phyloP scores from a whole-genome alignment of 2,113 vertebrate genomes.

The Triplophysa dalaica region DNA sequence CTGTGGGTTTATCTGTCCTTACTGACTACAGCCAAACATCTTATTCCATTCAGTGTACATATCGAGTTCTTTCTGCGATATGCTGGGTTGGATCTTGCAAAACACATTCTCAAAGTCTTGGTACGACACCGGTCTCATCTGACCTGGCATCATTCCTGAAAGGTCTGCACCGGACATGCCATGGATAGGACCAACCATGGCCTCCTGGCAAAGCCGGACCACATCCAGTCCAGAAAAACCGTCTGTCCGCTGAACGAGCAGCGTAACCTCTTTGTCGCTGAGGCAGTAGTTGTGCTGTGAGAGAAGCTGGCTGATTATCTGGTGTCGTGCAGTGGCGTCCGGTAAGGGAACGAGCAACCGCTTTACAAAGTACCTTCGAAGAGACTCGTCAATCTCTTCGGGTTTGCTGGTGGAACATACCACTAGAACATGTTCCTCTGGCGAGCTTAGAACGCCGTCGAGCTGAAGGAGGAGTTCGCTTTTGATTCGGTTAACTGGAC shows the following conservation, averaged over 20 bases:
- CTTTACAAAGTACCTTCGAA: conserved; percentile 98
- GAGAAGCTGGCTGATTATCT: conserved; percentile 99
- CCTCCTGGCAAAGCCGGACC: conserved; percentile 96
- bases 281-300: conserved; percentile 99
- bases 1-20: conserved; percentile 60
- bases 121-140: conserved; percentile 96
- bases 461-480: conserved; percentile 97
- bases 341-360: conserved; percentile 97
- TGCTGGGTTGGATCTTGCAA: conserved; percentile 99
- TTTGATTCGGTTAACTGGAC: conserved; percentile 91
- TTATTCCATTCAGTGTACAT: conserved; percentile 99
- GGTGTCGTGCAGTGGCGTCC: conserved; percentile 94
- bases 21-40: conserved; percentile 99
- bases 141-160: conserved; percentile 90
- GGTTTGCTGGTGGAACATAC: conserved; percentile 98
- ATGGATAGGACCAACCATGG: conserved; percentile 89
- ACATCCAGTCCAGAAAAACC: conserved; percentile 96
- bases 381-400: conserved; percentile 95
- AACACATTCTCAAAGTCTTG: conserved; percentile 99
- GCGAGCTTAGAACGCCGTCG: conserved; percentile 90
- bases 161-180: conserved; percentile 90
- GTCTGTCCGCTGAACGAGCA: conserved; percentile 97
- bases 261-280: conserved; percentile 96
- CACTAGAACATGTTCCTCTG: conserved; percentile 95
- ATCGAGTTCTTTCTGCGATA: conserved; percentile 99